Percentiles rank a stretch among this genome's conserved stretches.
phyloP scores from a whole-genome alignment of 2,888 invertebrate genomes.

The Diarsia dahlii region DNA sequence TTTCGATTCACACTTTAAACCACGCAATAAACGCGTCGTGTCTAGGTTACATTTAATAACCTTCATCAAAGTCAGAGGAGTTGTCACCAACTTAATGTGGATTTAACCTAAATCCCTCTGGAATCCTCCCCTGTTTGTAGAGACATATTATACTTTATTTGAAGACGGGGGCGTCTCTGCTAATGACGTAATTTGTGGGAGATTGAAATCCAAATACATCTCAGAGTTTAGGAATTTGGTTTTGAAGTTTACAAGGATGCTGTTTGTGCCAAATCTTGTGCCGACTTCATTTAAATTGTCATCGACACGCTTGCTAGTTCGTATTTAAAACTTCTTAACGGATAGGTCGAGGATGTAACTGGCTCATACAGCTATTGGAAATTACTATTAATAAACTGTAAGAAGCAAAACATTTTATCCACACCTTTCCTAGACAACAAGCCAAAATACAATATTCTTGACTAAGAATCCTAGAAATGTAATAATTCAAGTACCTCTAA shows the following conservation, averaged over 20 bases:
- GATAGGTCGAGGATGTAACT: not conserved
- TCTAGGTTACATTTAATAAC: constrained; percentile 40
- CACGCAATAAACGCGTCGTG: constrained; percentile 3
- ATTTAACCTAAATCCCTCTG: constrained; percentile 50
- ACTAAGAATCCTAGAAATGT: not conserved
- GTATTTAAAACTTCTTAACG: not conserved
- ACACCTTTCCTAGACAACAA: not conserved
- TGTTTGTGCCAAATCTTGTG: not conserved
- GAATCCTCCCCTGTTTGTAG: constrained; percentile 35
- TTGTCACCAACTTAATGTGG: constrained; percentile 48
- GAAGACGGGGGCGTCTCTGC: constrained; percentile 19
- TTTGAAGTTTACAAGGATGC: not conserved
- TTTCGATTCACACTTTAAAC: constrained; percentile 6
- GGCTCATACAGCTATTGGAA: not conserved
- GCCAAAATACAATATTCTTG: not conserved
- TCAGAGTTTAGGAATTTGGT: constrained; percentile 10
- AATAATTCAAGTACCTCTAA: not conserved
- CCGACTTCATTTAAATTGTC: not conserved
- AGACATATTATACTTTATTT: constrained; percentile 42
- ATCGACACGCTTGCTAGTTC: not conserved
- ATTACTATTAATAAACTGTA: not conserved
- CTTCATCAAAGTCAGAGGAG: constrained; percentile 36
- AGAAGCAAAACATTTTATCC: not conserved
- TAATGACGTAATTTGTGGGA: constrained; percentile 49
- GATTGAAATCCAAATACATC: constrained; percentile 14